Evolutionary conservation across 1,140 invertebrate genomes (phyloP), one percentile per base, ranked within the genome.

Genomic region (Arion vulgaris): DNA sequence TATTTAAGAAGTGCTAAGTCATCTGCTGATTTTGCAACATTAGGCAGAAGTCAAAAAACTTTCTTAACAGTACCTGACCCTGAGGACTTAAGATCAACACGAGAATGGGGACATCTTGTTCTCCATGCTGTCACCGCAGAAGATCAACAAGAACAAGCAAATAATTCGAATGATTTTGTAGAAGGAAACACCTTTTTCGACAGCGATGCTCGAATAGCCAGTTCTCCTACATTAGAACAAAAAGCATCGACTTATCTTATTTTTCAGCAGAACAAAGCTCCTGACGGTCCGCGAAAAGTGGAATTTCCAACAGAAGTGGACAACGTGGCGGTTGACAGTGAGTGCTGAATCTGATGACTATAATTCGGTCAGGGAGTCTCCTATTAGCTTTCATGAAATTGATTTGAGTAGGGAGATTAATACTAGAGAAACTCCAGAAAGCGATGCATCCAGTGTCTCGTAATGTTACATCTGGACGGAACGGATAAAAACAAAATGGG

Each of bases 331-430:
- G 1, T 71, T 26, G 62, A 38, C 9, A 51, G 34, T 32, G 57
- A 66, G 13, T 26, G n/a, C 26, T 23, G 39, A 36, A 17, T 38
- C 23, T 15, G 34, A 62, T 0, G 78, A 80, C 36, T 62, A 51
- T 15, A 7, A 39, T 32, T 23, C 39, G 0, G 11, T n/a, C 1
- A 4, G 15, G 0, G 34, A 78, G 0, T 80, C 78, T 38, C 78
- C 78, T n/a, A 80, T 80, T 32, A 28, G 71, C 23, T 71, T 71
- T 32, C 23, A 49, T 28, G 78, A 80, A 28, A 80, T 80, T 9
- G 78, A 80, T 28, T 57, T 80, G 39, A 49, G 36, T 38, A 69
- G 78, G 66, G 51, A 80, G 38, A 71, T 80, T 36, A 80, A 80
- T 39, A 7, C 32, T 57, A 41, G 76, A 39, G 34, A 19, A 32